A percentile compares a stretch with the other conserved stretches of the same genome.
Conservation (phyloP, 2,888 invertebrate species). For the Artemia sp. region DNA sequence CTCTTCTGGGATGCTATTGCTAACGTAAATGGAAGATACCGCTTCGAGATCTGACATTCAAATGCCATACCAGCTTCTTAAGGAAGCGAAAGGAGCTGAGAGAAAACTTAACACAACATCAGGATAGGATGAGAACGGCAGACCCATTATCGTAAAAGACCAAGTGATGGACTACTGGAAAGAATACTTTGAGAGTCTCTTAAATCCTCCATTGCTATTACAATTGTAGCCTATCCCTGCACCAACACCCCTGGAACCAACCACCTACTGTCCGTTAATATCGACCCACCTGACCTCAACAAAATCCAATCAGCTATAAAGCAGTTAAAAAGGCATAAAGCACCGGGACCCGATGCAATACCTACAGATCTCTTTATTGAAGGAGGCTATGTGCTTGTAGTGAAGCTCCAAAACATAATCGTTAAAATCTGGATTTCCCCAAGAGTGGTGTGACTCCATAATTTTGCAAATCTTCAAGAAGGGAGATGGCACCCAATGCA, state of each 20-base stretch:
- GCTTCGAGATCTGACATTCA: background rate
- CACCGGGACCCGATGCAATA: too few species aligned
- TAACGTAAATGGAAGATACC: background rate
- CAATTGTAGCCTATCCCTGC: background rate
- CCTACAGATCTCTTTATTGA: too few species aligned
- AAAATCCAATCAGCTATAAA: too few species aligned
- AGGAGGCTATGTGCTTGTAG: too few species aligned
- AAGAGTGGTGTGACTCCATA: too few species aligned
- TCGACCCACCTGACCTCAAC: too few species aligned
- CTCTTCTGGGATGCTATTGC: background rate
- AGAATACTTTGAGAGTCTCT: background rate
- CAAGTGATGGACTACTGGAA: background rate
- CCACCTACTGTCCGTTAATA: too few species aligned
- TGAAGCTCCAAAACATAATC: too few species aligned
- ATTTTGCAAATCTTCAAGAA: too few species aligned
- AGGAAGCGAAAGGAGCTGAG: background rate
- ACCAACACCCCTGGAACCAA: background rate
- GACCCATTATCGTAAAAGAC: background rate
- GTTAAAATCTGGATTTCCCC: too few species aligned
- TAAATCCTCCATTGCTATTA: background rate
- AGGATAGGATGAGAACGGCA: background rate
- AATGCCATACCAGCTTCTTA: background rate
- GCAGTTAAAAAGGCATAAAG: too few species aligned
- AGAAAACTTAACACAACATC: background rate
- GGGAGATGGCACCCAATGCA: too few species aligned